phyloP scores from a whole-genome alignment of 2,797 vertebrate genomes.

The Austrolebias charrua region DNA sequence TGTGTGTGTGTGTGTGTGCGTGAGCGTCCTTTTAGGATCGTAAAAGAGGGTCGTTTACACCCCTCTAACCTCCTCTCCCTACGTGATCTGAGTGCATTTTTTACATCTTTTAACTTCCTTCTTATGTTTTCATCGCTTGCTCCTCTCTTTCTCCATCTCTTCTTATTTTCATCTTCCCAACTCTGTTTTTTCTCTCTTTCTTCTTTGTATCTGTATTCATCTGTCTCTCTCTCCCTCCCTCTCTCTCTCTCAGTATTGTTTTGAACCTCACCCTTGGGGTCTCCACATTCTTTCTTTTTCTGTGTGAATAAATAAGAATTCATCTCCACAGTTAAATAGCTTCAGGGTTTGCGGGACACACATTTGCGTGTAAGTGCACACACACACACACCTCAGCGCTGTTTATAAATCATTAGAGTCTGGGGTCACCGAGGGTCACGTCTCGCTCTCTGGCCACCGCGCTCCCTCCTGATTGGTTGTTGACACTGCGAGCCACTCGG shows the following conservation, averaged over 20 bases:
- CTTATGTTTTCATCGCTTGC: constrained; percentile 24
- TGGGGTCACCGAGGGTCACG: constrained; percentile 66
- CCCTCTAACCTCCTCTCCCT: constrained; percentile 62
- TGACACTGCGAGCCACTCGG: constrained; percentile 63
- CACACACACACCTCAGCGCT: constrained; percentile 49
- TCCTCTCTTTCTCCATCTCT: constrained; percentile 9
- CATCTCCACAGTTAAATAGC: constrained; percentile 74
- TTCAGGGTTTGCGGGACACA: constrained; percentile 49
- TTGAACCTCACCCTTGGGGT: constrained; percentile 71
- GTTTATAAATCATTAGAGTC: constrained; percentile 77
- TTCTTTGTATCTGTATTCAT: constrained; percentile 34
- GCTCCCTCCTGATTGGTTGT: constrained; percentile 72
- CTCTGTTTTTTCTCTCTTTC: constrained; percentile 9
- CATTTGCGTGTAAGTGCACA: constrained; percentile 18
- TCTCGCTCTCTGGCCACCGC: constrained; percentile 59
- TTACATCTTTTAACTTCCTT: constrained; percentile 55
- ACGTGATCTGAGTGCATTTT: constrained; percentile 61
- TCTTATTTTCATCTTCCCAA: constrained; percentile 5
- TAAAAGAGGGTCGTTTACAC: constrained; percentile 69
- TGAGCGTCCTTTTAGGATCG: constrained; percentile 36
- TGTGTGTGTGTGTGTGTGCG: constrained; percentile 3
- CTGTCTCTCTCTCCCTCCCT: constrained; percentile 10
- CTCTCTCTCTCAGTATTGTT: constrained; percentile 57
- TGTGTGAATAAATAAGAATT: constrained; percentile 77
- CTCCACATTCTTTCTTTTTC: constrained; percentile 62